phyloP scores from a whole-genome alignment of 1,140 invertebrate species.

The Anagrus nilaparvatae region DNA sequence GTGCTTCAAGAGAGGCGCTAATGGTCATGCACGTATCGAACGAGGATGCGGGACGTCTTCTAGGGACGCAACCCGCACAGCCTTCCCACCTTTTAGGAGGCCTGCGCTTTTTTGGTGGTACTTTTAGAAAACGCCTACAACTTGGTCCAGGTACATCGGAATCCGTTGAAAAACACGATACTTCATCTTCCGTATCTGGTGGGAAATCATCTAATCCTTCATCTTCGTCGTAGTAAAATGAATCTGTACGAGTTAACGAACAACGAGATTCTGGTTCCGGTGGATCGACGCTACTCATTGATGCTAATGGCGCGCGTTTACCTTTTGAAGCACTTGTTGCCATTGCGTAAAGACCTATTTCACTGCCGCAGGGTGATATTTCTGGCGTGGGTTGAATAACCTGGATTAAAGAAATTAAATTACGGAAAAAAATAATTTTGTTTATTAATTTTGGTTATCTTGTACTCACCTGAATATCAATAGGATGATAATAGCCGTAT shows the following conservation, averaged over 20 bases:
- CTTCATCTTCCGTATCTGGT: constrained; percentile 64
- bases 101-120: constrained; percentile 33
- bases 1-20: constrained; percentile 37
- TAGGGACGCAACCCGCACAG: constrained; percentile 34
- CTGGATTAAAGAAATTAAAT: constrained; percentile 20
- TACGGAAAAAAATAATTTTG: neutral
- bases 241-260: constrained; percentile 58
- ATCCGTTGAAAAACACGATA: constrained; percentile 69
- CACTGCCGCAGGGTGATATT: constrained; percentile 69
- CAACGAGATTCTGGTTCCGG: constrained; percentile 48
- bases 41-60: constrained; percentile 26
- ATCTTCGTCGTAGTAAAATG: constrained; percentile 50
- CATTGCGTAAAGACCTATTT: constrained; percentile 42
- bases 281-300: constrained; percentile 64
- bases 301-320: constrained; percentile 56
- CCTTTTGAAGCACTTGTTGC: constrained; percentile 14
- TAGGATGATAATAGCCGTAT: constrained; percentile 58
- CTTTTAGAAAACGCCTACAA: constrained; percentile 32
- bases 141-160: constrained; percentile 48
- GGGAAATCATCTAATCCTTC: constrained; percentile 42
- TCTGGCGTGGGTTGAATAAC: constrained; percentile 68
- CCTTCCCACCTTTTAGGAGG: constrained; percentile 35
- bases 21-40: constrained; percentile 33
- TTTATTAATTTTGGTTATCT: neutral
- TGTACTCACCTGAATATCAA: constrained; percentile 52